Evolutionary conservation across 53 echinoderm and acorn worm species (phyloP), one percentile per base, ranked within the genome.

Genomic region (Hippasteria phrygiana): DNA sequence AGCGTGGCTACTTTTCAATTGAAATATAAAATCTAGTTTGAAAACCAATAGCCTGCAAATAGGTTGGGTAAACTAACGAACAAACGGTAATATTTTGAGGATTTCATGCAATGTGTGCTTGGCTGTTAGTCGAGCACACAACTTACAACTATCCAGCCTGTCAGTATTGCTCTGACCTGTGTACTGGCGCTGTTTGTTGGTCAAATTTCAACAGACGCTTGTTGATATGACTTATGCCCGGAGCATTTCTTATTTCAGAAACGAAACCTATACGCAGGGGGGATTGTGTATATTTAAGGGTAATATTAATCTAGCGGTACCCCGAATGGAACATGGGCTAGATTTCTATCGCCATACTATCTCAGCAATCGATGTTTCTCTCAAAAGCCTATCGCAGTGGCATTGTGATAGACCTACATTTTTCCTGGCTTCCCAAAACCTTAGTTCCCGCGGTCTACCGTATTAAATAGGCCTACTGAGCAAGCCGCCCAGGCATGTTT

Each of bases 371-470:
- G 53, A 75, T 50, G 75, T 75, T 32, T 43, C 48, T 2, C 45
- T 66, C 66, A 45, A 26, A 82, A 66, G 65, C 66, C 18, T n/a
- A 3, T 45, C 33, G 32, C 65, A 22, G 28, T 42, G 40, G 82
- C 82, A 66, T 82, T 82, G 82, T 82, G 82, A 82, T 43, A 82
- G 82, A 43, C 82, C 82, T 82, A 67, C 65, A 82, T 82, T 34
- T 82, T 31, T 14, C 12, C n/a, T 67, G 69, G 69, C 69, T 36
- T 20, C 9, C 64, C 5, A 35, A 35, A 14, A 33, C 69, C 34
- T 24, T 26, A 59, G 59, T 18, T 47, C 48, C 33, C 31, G 22
- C 53, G 39, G 79, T 26, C 28, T 6, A 38, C 1, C 11, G 75
- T 47, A 75, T 45, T 29, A 51, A 76, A 27, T 7, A 55, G 29